Evolutionary conservation across 2,888 invertebrate genomes (phyloP).

Genomic region (Crioceris asparagi): DNA sequence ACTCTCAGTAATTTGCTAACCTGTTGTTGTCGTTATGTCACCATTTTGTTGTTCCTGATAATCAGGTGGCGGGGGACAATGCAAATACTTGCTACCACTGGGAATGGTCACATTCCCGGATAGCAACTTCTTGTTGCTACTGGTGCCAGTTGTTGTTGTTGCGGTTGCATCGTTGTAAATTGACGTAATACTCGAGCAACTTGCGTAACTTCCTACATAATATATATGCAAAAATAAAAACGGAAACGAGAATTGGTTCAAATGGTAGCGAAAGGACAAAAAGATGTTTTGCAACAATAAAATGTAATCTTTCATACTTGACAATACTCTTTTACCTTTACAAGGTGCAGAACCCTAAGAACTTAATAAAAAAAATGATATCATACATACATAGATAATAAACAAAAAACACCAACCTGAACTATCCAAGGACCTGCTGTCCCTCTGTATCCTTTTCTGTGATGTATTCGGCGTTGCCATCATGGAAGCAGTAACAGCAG

Average conservation of each 20-base stretch:
- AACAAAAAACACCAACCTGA: conserved; percentile 42
- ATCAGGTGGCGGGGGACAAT: conserved; percentile 61
- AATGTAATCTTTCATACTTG: not conserved
- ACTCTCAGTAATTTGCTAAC: conserved; percentile 21
- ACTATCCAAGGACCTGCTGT: conserved; percentile 46
- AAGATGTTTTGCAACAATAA: not conserved
- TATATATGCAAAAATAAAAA: conserved; percentile 1
- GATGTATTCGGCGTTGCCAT: conserved; percentile 9
- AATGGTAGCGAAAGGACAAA: not conserved
- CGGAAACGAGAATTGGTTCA: not conserved
- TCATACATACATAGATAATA: too few relatives aligned
- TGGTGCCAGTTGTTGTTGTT: conserved; percentile 32
- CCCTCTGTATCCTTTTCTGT: conserved; percentile 35
- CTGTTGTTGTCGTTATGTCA: conserved; percentile 20
- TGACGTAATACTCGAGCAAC: conserved; percentile 41
- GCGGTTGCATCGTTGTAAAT: too few relatives aligned
- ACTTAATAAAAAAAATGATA: too few relatives aligned
- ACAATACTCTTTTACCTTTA: not conserved
- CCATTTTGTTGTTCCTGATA: conserved; percentile 41
- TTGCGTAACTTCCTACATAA: conserved; percentile 18
- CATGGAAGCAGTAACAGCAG: too few relatives aligned
- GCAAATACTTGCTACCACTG: conserved; percentile 68
- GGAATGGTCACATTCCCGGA: conserved; percentile 69
- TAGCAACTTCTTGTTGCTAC: conserved; percentile 33
- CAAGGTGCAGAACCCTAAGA: too few relatives aligned